Percentiles rank a stretch among this genome's conserved stretches.
These are phyloP conservation scores for Lomographa bimaculata DNA, from an alignment of 2,888 invertebrate species.

Conservation along the genomic window DNA sequence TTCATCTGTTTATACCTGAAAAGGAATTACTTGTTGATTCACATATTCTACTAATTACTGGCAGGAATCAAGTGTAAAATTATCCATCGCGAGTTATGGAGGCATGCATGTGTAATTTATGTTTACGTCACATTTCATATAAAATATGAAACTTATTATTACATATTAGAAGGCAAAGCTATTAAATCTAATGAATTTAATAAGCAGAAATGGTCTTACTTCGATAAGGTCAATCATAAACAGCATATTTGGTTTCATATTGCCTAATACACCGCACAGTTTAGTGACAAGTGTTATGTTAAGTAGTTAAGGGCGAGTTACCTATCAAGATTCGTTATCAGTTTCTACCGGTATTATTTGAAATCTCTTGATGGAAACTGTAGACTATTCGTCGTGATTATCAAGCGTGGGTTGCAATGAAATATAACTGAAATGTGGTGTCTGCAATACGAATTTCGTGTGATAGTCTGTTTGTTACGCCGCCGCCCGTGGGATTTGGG, in stretches of 20 bases:
- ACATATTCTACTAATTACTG: constrained; percentile 18
- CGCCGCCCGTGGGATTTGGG: too few species aligned
- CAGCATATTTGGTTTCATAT: constrained; percentile 47
- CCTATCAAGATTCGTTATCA: too few species aligned
- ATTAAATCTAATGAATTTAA: constrained; percentile 44
- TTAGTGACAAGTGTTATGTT: constrained; percentile 32
- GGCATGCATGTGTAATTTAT: constrained; percentile 5
- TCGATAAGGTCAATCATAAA: constrained; percentile 54
- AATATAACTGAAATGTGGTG: too few species aligned
- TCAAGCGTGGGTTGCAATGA: too few species aligned
- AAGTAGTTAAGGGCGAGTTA: constrained; percentile 8
- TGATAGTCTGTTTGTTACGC: too few species aligned
- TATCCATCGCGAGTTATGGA: constrained; percentile 2
- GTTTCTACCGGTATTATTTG: too few species aligned
- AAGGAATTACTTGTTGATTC: constrained; percentile 11
- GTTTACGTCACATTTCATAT: constrained; percentile 14
- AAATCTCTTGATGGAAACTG: too few species aligned
- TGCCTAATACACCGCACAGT: constrained; percentile 35
- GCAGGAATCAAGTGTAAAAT: constrained; percentile 2
- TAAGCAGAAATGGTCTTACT: constrained; percentile 38
- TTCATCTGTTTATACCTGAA: constrained; percentile 14
- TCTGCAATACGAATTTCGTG: too few species aligned
- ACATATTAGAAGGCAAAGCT: constrained; percentile 46
- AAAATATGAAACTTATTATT: constrained; percentile 19
- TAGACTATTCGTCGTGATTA: too few species aligned